phyloP scores from a whole-genome alignment of 2,888 invertebrate species.

The Periphyllus acericola region DNA sequence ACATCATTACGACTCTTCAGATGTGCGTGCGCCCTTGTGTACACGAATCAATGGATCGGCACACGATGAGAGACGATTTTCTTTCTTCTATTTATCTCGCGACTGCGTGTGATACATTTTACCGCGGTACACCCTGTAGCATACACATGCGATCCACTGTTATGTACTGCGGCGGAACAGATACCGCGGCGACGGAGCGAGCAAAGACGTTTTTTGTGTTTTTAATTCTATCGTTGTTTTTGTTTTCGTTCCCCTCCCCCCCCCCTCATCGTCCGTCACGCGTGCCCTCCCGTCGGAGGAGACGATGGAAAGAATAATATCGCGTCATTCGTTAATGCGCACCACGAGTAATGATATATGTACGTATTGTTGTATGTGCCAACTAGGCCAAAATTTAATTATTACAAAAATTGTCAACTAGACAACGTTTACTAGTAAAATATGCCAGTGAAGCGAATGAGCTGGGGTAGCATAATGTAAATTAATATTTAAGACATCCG shows the following conservation, averaged over 20 bases:
- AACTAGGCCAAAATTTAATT: too few relatives aligned
- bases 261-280: background rate
- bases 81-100: slow-evolving; percentile 24
- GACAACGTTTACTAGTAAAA: too few relatives aligned
- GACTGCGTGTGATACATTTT: background rate
- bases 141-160: background rate
- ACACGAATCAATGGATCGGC: slow-evolving; percentile 5
- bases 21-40: background rate
- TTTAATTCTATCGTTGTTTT: slow-evolving; percentile 2
- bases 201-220: background rate
- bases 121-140: background rate
- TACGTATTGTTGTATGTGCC: too few relatives aligned
- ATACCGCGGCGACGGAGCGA: background rate
- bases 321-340: slow-evolving; percentile 11
- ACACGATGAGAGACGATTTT: slow-evolving; percentile 41
- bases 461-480: too few relatives aligned
- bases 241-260: background rate
- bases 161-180: background rate
- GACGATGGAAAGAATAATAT: slow-evolving; percentile 16
- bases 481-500: too few relatives aligned
- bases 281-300: background rate
- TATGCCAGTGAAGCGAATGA: too few relatives aligned
- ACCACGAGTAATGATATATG: too few relatives aligned
- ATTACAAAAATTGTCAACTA: too few relatives aligned
- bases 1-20: background rate